These are phyloP conservation scores for Megalurothrips usitatus DNA, from an alignment of 2,888 invertebrate genomes.

Conservation along the genomic window DNA sequence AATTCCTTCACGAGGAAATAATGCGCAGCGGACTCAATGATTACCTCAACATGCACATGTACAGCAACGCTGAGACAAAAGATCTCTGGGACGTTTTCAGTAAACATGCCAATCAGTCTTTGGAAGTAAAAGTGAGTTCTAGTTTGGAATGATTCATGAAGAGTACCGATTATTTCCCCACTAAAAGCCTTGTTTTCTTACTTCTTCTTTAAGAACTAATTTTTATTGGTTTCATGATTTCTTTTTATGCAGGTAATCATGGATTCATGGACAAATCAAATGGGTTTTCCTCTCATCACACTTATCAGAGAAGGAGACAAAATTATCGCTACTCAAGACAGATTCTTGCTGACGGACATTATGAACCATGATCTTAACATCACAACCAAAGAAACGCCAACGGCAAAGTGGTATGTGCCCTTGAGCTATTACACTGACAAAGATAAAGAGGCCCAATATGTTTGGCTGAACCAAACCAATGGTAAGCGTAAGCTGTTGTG, in stretches of 20 bases:
- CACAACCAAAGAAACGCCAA: constrained; percentile 48
- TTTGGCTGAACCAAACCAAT: constrained; percentile 79
- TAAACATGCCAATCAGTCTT: constrained; percentile 57
- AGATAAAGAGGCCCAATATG: constrained; percentile 49
- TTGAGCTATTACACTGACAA: constrained; percentile 66
- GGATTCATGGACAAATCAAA: constrained; percentile 78
- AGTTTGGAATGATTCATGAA: no score
- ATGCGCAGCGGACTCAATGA: constrained; percentile 61
- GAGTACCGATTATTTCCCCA: no score
- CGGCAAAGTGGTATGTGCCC: constrained; percentile 71
- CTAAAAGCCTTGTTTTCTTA: not conserved
- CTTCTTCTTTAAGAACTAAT: not conserved
- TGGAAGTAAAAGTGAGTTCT: constrained; percentile 56
- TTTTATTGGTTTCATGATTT: not conserved
- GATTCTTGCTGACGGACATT: constrained; percentile 55
- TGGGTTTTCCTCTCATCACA: constrained; percentile 75
- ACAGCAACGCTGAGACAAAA: constrained; percentile 67
- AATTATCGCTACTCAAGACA: constrained; percentile 62
- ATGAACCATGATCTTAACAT: constrained; percentile 49
- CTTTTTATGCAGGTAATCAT: constrained; percentile 53
- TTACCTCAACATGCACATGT: constrained; percentile 65
- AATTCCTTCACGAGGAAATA: constrained; percentile 60
- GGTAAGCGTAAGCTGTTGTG: constrained; percentile 59
- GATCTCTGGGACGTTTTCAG: constrained; percentile 77
- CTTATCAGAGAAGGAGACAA: constrained; percentile 57